Evolutionary conservation across 2,113 vertebrate species (phyloP), one percentile per base, ranked within the genome.

Genomic region (Cavia aperea): DNA sequence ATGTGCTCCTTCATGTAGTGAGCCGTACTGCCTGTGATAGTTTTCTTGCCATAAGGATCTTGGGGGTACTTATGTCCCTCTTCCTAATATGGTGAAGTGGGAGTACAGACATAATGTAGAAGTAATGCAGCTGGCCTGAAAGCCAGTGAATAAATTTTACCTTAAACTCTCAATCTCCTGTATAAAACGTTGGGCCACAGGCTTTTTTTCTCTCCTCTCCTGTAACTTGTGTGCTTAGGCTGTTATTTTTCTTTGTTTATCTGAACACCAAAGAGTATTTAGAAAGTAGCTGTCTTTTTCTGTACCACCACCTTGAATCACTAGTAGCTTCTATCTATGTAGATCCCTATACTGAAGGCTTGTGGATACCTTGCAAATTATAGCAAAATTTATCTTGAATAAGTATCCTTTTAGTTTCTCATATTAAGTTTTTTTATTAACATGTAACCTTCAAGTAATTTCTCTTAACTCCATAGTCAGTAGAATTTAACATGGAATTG

Each of bases 301-400:
- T 84, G n/a, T 49, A 89, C 88, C n/a, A 90, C 63, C 51, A 88
- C 66, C 73, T 93, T 91, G 82, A 93, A 96, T 94, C 96, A 66
- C 73, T 94, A 85, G 46, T 87, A 51, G 49, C 46, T 95, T 95
- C 58, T 95, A 66, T 94, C 95, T 96, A 72, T 94, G 12, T 93
- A 87, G 60, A 94, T 78, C 4, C 63, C 88, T 75, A 89, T 87
- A 68, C n/a, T 95, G 26, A 78, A 65, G 36, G 33, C 60, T 90
- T 95, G 70, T 90, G 75, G 13, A 51, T 92, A 62, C 70, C 77
- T 94, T 90, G n/a, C 43, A 95, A 81, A 89, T 95, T 90, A 70
- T 23, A 5, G 92, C 62, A 86, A 83, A 93, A 92, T 72, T 82
- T 92, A 49, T 63, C 68, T 89, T 92, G 15, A 95, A 75, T 89